Evolutionary conservation across 1,140 invertebrate genomes (phyloP).

Genomic region (Ooceraea biroi): DNA sequence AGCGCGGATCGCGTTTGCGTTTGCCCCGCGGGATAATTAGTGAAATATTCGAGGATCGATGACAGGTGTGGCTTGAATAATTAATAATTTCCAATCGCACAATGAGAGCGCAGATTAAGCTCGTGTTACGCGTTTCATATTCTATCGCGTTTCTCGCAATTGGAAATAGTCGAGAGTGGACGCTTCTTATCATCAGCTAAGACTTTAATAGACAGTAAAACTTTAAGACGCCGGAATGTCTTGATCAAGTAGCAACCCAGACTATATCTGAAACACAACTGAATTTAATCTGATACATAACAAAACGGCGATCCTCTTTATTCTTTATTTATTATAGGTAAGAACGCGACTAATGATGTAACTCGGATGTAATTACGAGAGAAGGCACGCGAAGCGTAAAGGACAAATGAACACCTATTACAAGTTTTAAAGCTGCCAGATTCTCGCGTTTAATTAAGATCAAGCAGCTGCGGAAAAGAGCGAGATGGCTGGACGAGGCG

Average conservation of each 20-base stretch:
- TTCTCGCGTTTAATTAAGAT: constrained; percentile 58
- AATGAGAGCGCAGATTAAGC: constrained; percentile 31
- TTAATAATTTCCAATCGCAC: constrained; percentile 52
- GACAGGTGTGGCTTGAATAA: constrained; percentile 42
- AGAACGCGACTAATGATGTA: constrained; percentile 18
- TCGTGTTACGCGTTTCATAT: constrained; percentile 26
- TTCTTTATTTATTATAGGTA: not conserved
- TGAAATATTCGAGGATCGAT: constrained; percentile 42
- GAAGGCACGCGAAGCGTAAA: constrained; percentile 24
- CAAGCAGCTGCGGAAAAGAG: constrained; percentile 40
- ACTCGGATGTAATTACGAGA: constrained; percentile 9
- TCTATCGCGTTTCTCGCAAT: not conserved
- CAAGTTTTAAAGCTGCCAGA: constrained; percentile 54
- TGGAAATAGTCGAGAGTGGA: constrained; percentile 28
- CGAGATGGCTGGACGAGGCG: not conserved
- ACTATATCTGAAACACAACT: not conserved
- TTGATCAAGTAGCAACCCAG: too few species aligned
- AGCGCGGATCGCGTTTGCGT: constrained; percentile 21
- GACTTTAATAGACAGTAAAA: not conserved
- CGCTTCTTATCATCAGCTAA: not conserved
- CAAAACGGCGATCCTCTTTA: constrained; percentile 29
- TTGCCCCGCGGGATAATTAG: constrained; percentile 39
- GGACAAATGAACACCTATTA: constrained; percentile 54
- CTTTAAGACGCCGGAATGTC: too few species aligned
- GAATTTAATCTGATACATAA: constrained; percentile 22